phyloP scores from a whole-genome alignment of 2,888 invertebrate genomes.

The Uloborus plumipes region DNA sequence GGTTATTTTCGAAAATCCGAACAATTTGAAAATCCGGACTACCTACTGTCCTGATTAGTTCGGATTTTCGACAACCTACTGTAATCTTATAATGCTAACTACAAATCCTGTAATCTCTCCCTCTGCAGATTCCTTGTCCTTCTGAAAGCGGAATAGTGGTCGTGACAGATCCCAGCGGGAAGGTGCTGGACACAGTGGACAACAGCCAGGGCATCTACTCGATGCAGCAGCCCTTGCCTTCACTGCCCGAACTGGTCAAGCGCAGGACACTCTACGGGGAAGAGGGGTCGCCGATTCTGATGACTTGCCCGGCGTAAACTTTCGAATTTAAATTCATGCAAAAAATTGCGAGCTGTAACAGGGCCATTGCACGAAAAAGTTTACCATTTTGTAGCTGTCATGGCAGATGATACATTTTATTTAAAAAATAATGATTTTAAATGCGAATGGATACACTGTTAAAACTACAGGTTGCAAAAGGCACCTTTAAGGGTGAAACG shows the following conservation, averaged over 20 bases:
- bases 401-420: no score
- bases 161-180: conserved; percentile 75
- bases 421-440: no score
- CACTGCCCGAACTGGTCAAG: conserved; percentile 68
- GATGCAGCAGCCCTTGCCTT: conserved; percentile 65
- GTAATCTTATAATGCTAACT: neutral
- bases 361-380: no score
- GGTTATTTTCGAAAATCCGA: no score
- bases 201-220: conserved; percentile 70
- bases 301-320: conserved; percentile 68
- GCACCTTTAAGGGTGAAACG: no score
- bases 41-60: no score
- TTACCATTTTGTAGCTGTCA: no score
- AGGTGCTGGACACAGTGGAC: conserved; percentile 76
- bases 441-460: no score
- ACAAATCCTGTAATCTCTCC: neutral
- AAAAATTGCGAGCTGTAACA: neutral
- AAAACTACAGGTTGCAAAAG: no score
- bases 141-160: conserved; percentile 68
- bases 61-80: no score
- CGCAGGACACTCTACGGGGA: conserved; percentile 68
- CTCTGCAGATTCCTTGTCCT: conserved; percentile 67
- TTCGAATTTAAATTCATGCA: neutral
- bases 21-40: no score
- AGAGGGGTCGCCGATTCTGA: conserved; percentile 67